Conservation (phyloP, 2,113 vertebrate species). For the Alaudala cheleensis region DNA sequence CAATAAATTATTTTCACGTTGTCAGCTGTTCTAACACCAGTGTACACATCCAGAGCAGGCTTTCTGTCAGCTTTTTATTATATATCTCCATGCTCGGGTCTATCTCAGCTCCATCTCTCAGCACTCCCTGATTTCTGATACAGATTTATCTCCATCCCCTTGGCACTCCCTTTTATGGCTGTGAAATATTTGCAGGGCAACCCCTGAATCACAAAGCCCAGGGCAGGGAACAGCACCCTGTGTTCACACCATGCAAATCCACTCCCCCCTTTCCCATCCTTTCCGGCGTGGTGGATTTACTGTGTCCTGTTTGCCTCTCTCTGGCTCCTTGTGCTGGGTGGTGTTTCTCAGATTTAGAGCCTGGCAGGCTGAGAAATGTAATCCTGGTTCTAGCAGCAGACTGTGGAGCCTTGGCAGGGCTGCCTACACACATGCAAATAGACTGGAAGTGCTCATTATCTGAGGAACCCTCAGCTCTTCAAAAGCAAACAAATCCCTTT, state of each 20-base stretch:
- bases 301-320: not conserved
- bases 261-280: not conserved
- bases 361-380: not conserved
- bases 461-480: not conserved
- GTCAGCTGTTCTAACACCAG: not conserved
- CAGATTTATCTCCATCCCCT: slow-evolving; percentile 21
- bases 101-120: not conserved
- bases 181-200: not conserved
- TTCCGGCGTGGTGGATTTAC: not conserved
- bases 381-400: not conserved
- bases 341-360: not conserved
- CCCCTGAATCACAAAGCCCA: not conserved
- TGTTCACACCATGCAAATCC: not conserved
- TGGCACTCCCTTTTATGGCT: not conserved
- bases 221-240: not conserved
- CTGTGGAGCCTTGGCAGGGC: not conserved
- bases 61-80: slow-evolving; percentile 5
- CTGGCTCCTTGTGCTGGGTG: not conserved
- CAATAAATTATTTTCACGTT: not conserved
- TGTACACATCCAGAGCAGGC: not conserved
- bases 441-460: not conserved
- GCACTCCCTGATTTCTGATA: not conserved
- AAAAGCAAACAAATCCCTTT: not conserved
- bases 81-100: not conserved
- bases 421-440: slow-evolving; percentile 10